A percentile compares a stretch with the other conserved stretches of the same genome.
Conservation (phyloP, 2,888 invertebrate species). For the Caenorhabditis sp. region DNA sequence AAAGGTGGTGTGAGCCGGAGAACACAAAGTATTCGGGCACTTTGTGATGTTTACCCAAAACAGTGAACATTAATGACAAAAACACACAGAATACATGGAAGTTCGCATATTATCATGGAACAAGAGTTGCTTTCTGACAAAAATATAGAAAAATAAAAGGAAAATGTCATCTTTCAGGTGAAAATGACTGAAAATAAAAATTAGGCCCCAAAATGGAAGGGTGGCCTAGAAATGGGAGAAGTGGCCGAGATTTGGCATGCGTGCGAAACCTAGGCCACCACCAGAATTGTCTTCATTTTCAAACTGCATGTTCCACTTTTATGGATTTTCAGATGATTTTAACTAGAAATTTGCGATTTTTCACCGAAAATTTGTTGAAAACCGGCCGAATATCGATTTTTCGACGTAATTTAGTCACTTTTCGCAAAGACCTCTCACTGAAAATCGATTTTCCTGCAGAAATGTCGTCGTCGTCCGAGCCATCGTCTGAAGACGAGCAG, state of each 20-base stretch:
- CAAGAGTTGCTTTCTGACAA: too few species aligned
- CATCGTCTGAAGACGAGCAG: constrained; percentile 44
- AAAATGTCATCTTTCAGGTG: too few species aligned
- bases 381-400: not conserved
- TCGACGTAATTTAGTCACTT: not conserved
- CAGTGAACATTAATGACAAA: too few species aligned
- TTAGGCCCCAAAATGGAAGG: not conserved
- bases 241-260: not conserved
- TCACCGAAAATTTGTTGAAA: not conserved
- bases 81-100: too few species aligned
- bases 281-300: not conserved
- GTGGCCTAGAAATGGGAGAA: constrained; percentile 3
- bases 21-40: too few species aligned
- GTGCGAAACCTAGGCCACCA: constrained; percentile 6
- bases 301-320: not conserved
- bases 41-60: too few species aligned
- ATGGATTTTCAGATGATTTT: not conserved
- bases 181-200: not conserved
- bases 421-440: not conserved
- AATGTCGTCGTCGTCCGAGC: constrained; percentile 22
- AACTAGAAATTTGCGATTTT: not conserved
- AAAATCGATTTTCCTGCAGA: constrained; percentile 25
- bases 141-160: not conserved
- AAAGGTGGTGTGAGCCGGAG: too few species aligned
- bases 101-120: too few species aligned